phyloP scores from a whole-genome alignment of 1,140 invertebrate species.

The Drosophila jambulina region DNA sequence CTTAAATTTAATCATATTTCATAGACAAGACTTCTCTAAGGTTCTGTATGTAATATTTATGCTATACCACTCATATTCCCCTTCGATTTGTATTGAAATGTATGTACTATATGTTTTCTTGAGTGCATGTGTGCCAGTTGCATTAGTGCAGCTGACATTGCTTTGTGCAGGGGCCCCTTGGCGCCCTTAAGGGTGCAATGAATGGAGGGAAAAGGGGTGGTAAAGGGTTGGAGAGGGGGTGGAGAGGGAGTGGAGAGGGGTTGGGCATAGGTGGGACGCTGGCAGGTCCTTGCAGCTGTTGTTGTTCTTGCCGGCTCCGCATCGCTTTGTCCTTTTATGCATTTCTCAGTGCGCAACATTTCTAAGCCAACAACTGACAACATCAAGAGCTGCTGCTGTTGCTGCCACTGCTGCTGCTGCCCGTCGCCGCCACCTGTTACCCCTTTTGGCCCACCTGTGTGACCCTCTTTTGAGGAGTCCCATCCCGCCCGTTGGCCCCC shows the following conservation, averaged over 20 bases:
- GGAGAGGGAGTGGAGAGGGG: neutral
- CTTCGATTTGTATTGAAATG: neutral
- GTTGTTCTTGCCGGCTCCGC: constrained; percentile 20
- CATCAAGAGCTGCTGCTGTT: constrained; percentile 34
- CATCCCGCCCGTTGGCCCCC: neutral
- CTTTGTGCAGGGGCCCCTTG: constrained; percentile 33
- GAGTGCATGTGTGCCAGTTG: constrained; percentile 35
- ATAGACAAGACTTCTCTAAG: too few species aligned
- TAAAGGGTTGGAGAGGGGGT: neutral
- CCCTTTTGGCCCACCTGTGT: constrained; percentile 8
- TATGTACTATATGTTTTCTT: neutral
- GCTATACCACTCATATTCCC: neutral
- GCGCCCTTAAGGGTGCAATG: neutral
- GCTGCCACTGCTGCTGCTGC: neutral
- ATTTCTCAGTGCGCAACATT: constrained; percentile 45
- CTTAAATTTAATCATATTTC: neutral
- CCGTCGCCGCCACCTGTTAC: neutral
- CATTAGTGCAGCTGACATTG: constrained; percentile 51
- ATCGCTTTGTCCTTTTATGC: constrained; percentile 48
- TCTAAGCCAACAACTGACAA: constrained; percentile 63
- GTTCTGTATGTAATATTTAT: neutral
- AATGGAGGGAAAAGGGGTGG: neutral
- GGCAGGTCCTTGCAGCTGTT: constrained; percentile 18
- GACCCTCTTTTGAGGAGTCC: constrained; percentile 1
- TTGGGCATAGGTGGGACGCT: neutral